These are phyloP conservation scores for Xylota sylvarum DNA, from an alignment of 2,888 invertebrate genomes.

Conservation along the genomic window DNA sequence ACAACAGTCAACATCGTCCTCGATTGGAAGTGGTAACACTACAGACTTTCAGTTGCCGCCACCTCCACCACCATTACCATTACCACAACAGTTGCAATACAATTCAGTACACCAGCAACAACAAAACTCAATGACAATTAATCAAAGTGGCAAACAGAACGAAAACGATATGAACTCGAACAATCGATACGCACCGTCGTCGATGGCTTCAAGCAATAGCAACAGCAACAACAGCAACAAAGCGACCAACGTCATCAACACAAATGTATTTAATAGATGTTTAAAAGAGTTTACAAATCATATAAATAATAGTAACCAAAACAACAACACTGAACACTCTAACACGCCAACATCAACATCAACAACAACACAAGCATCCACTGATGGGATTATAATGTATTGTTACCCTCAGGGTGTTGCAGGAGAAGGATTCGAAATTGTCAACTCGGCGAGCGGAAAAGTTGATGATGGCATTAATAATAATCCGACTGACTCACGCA, in stretches of 20 bases:
- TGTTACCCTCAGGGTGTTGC: slow-evolving; percentile 67
- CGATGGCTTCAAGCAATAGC: slow-evolving; percentile 71
- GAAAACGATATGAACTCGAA: slow-evolving; percentile 84
- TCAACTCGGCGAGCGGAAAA: slow-evolving; percentile 34
- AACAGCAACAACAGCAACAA: slow-evolving; percentile 69
- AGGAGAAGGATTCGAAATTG: slow-evolving; percentile 65
- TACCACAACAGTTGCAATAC: slow-evolving; percentile 77
- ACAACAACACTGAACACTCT: slow-evolving; percentile 65
- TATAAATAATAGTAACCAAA: slow-evolving; percentile 77
- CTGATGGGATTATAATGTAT: slow-evolving; percentile 68
- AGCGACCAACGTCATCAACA: slow-evolving; percentile 30
- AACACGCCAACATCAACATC: slow-evolving; percentile 77
- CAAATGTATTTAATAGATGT: slow-evolving; percentile 82
- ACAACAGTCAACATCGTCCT: slow-evolving; percentile 82
- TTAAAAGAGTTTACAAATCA: slow-evolving; percentile 83
- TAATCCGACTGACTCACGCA: slow-evolving; percentile 65
- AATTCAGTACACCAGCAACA: slow-evolving; percentile 78
- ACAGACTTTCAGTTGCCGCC: slow-evolving; percentile 79
- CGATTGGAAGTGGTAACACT: slow-evolving; percentile 77
- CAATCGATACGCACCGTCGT: slow-evolving; percentile 80
- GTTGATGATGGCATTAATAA: slow-evolving; percentile 76
- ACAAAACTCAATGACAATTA: slow-evolving; percentile 77
- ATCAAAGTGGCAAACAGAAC: slow-evolving; percentile 80
- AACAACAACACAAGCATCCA: slow-evolving; percentile 74
- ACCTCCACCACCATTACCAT: slow-evolving; percentile 79